Evolutionary conservation across 2,888 invertebrate genomes (phyloP), one percentile per base, ranked within the genome.

Genomic region (Eurytoma adleriae): DNA sequence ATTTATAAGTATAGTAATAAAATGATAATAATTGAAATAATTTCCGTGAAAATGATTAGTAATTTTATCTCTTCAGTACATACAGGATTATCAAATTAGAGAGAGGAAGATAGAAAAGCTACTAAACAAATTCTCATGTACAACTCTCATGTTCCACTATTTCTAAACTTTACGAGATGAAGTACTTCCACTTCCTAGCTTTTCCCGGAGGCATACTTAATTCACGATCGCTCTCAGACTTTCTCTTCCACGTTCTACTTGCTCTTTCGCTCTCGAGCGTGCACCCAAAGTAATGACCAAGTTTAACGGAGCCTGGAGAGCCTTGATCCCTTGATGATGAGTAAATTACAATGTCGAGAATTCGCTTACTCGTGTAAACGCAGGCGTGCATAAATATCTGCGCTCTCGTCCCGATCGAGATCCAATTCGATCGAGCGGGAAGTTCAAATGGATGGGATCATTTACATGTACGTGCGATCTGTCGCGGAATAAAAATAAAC

Each of bases 131-230:
- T 30, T 56, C 54, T 27, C 54, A 30, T 69, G 54, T 30, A 30
- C 54, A 69, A 71, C 59, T 71, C 18, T 4, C 20, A 48, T 24
- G 61, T 61, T 71, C 59, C 61, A 48, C 59, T 20, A 24, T 71
- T 50, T 61, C 48, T 48, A 61, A 71, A 71, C 59, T 71, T 71
- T 59, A 48, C 27, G 48, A 61, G 61, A 59, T 50, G 24, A 24
- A 30, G 68, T 50, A 59, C 61, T 71, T 71, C 48, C 48, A 70
- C 71, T 20, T 48, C 18, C 14, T 71, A 71, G 50, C 61, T 71
- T 59, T 59, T 71, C 71, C 71, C 71, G 24, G 30, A 18, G 48
- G 71, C 40, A 71, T 71, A 71, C 71, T 71, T 59, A 71, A 71
- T 71, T 71, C 71, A 71, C 61, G 71, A 61, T 72, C 16, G 61